phyloP scores from a whole-genome alignment of 2,888 invertebrate genomes.

The Drosophila pseudotakahashii region DNA sequence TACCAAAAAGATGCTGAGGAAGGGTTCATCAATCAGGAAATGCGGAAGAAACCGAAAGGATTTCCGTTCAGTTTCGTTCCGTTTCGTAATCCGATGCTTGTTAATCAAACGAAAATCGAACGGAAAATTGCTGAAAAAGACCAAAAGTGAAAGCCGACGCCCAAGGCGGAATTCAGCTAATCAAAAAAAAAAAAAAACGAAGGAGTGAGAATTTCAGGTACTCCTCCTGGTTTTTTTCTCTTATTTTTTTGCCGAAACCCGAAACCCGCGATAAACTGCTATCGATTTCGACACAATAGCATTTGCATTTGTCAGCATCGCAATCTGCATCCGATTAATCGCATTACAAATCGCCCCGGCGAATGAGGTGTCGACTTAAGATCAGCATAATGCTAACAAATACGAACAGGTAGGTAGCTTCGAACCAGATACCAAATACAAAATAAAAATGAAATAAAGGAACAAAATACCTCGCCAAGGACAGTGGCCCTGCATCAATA shows the following conservation, averaged over 20 bases:
- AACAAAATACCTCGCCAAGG: slow-evolving; percentile 21
- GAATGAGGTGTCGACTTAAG: slow-evolving; percentile 82
- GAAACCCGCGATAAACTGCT: slow-evolving; percentile 56
- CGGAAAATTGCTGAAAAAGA: slow-evolving; percentile 46
- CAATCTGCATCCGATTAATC: slow-evolving; percentile 60
- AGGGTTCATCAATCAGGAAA: slow-evolving; percentile 72
- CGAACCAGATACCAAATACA: too few relatives aligned
- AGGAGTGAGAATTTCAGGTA: slow-evolving; percentile 3
- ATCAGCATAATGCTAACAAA: slow-evolving; percentile 70
- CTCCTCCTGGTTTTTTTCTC: not conserved
- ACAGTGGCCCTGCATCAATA: slow-evolving; percentile 51
- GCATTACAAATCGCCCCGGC: slow-evolving; percentile 52
- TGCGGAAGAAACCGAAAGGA: slow-evolving; percentile 79
- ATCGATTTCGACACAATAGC: slow-evolving; percentile 75
- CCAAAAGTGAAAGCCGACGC: slow-evolving; percentile 74
- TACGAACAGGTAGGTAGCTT: slow-evolving; percentile 29
- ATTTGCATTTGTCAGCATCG: slow-evolving; percentile 81
- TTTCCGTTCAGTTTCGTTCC: slow-evolving; percentile 76
- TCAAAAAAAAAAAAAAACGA: not conserved
- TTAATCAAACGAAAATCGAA: slow-evolving; percentile 34
- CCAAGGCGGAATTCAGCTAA: not conserved
- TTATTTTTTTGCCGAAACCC: not conserved
- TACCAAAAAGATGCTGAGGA: slow-evolving; percentile 16
- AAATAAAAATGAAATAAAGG: slow-evolving; percentile 23
- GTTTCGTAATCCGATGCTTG: slow-evolving; percentile 69